These are phyloP conservation scores for Noctua janthe DNA, from an alignment of 2,888 invertebrate genomes.

Conservation along the genomic window DNA sequence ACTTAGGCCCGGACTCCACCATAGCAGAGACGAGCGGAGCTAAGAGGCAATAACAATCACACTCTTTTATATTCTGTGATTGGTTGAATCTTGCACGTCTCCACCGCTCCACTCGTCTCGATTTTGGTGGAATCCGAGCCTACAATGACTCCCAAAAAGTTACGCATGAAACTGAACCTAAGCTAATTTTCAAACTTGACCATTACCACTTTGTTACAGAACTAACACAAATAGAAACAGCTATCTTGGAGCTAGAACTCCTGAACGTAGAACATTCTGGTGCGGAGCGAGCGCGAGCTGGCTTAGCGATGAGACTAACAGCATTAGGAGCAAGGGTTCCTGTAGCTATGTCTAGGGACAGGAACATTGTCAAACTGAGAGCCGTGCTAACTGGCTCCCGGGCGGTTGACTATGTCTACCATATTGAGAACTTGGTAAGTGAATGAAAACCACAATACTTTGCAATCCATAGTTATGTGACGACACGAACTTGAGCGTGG, in stretches of 20 bases:
- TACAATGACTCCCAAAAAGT: background rate
- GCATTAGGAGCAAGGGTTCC: slow-evolving; percentile 81
- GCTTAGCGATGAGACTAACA: slow-evolving; percentile 78
- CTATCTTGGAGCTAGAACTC: slow-evolving; percentile 94
- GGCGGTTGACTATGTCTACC: slow-evolving; percentile 95
- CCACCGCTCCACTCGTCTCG: background rate
- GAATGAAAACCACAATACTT: background rate
- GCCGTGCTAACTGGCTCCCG: slow-evolving; percentile 93
- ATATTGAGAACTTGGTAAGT: slow-evolving; percentile 94
- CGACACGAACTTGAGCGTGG: background rate
- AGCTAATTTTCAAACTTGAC: background rate
- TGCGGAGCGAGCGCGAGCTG: slow-evolving; percentile 88
- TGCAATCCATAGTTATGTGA: background rate
- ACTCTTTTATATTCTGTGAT: background rate
- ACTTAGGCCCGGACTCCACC: background rate
- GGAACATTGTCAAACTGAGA: slow-evolving; percentile 87
- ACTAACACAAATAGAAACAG: slow-evolving; percentile 93
- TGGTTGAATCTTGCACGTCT: background rate
- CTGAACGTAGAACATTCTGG: slow-evolving; percentile 90
- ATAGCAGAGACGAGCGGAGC: background rate
- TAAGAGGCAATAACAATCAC: background rate
- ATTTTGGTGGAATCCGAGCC: background rate
- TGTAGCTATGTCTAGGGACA: slow-evolving; percentile 82
- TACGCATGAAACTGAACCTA: background rate
- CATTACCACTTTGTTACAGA: slow-evolving; percentile 82